Percentiles rank a stretch among this genome's conserved stretches.
These are phyloP conservation scores for Dicrurus megarhynchus DNA, from an alignment of 2,113 vertebrate genomes.

Conservation along the genomic window DNA sequence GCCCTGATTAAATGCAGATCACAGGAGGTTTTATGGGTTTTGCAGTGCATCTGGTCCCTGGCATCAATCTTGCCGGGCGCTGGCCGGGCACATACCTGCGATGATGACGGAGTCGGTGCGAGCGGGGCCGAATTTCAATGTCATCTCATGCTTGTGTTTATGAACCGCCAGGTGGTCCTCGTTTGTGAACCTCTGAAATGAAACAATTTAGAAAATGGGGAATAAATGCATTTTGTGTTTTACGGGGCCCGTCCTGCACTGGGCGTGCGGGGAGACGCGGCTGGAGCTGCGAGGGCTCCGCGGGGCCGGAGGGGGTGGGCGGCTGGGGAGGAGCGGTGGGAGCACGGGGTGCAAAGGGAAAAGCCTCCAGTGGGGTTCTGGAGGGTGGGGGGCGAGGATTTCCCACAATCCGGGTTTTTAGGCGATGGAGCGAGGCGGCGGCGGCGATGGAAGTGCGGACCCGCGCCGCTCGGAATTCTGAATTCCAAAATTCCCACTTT, in stretches of 20 bases:
- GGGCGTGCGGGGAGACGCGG: background rate
- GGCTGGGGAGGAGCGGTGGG: background rate
- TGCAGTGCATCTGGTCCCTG: constrained; percentile 66
- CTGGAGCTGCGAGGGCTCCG: too few relatives aligned
- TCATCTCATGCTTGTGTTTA: constrained; percentile 99
- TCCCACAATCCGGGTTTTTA: background rate
- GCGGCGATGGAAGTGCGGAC: background rate
- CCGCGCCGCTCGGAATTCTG: background rate
- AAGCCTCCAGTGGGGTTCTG: background rate
- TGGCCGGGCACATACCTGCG: constrained; percentile 82
- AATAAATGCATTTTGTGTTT: constrained; percentile 10
- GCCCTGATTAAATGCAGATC: constrained; percentile 72
- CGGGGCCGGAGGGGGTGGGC: too few relatives aligned
- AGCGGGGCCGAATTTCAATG: constrained; percentile 93
- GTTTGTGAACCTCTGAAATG: constrained; percentile 93
- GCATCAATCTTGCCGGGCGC: constrained; percentile 55
- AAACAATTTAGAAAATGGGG: constrained; percentile 17
- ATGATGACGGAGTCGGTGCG: constrained; percentile 97
- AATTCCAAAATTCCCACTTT: background rate
- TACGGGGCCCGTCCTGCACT: background rate
- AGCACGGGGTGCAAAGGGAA: background rate
- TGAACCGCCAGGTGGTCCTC: constrained; percentile 98
- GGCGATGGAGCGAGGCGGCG: background rate
- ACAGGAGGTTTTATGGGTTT: constrained; percentile 60
- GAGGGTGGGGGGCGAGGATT: background rate